Base-by-base conservation (phyloP, 2,888 invertebrate genomes). In the Drosophila mimetica region DNA sequence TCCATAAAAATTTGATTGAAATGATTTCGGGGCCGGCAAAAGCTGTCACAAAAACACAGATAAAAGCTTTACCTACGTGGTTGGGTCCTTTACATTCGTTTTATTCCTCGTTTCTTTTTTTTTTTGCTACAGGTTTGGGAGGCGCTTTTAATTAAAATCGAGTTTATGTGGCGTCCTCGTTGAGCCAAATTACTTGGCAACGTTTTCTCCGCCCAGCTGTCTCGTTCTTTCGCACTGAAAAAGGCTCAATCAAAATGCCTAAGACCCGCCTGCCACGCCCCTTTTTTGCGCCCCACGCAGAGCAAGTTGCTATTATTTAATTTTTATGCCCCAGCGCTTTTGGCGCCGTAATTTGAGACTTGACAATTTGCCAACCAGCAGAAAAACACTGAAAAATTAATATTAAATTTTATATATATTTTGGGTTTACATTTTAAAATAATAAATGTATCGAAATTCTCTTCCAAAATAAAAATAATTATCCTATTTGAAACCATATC, bases 1-100 rank as follows among this genome's bases (percentile, higher is more conserved):
- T 39, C 57, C 83, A 83, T 83, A 82, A 82, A 61, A 70, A 86
- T 76, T 85, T 86, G 86, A 83, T 87, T 82, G 72, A 74, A 70
- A 70, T 54, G 75, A 66, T 70, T 36, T 60, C 46, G 51, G 61
- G 61, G 50, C 54, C 64, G 70, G 71, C 63, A 65, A 30, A 30
- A 67, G 70, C 50, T 70, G 64, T 51, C 52, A 47, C 66, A 70
- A 46, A 48, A 53, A 57, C 32, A 32, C 37, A 71, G 46, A 55
- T 25, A 41, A 42, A 48, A 14, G 53, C 52, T 51, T 47, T 39
- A 55, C 60, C 67, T 73, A 41, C 42, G 53, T 48, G 16, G 46
- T 39, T 42, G 32, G 58, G 20, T 30, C 52, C 44, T 39, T 64
- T 48, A 57, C 67, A 79, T 79, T 60, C 55, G 70, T 75, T 69